Base-by-base conservation (phyloP, 30 jellyfish, hydroid and myxozoan species). In the Hydra vulgaris region DNA sequence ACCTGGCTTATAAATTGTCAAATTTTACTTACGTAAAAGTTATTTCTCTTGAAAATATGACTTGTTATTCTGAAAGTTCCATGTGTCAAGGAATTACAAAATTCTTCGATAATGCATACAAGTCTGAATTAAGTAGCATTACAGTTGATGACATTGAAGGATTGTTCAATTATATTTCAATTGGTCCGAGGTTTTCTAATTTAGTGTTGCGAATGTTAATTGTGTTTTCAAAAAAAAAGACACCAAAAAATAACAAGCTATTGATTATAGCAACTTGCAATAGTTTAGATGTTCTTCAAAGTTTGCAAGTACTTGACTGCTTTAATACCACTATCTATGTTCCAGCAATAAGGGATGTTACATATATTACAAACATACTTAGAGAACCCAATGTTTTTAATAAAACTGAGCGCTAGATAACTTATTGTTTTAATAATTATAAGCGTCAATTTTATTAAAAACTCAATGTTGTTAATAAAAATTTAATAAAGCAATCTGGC, bases 101-200 rank as follows among this genome's bases (percentile, higher is more conserved):
- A 85, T 68, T 94, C 23, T 94, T 94, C 76, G 97, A 94, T 80
- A 97, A 94, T 81, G 97, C 97, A 8, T 94, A 80, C 83, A 88
- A 86, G 80, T 94, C 99, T 16, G 99, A 94, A 67, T 83, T 94
- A 21, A 88, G 97, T 77, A 88, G 99, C 23, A 73, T 94, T 71
- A 96, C 88, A 53, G 95, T 94, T 53, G 99, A 94, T 86, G 96
- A 94, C 73, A 94, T 94, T 68, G 99, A 94, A 80, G 53, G 99
- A 26, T 86, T 94, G 16, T 79, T 94, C 68, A 97, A 94, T 4
- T 94, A 85, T 68, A 97, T 94, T 56, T 96, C 97, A 7, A 86
- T 94, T 26, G 99, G 99, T 8, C 97, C 96, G 15, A 79, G 99
- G 23, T 94, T 94, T 71, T 88, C 97, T 17, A 94, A 94, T 76